These are phyloP conservation scores for Gallinago undulata DNA, from an alignment of 2,113 vertebrate species.

Conservation along the genomic window DNA sequence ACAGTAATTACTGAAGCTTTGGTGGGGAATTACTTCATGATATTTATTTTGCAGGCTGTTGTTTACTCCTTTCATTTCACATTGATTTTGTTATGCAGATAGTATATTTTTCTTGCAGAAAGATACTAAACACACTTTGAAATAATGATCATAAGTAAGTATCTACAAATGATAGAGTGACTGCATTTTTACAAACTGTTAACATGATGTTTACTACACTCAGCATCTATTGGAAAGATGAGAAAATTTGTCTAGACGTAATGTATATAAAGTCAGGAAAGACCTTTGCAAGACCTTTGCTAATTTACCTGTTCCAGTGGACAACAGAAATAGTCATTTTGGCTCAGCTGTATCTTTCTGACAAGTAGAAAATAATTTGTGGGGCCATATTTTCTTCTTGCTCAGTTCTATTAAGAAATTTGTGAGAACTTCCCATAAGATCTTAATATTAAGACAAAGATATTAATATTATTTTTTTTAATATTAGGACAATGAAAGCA, in stretches of 20 bases:
- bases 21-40: constrained; percentile 64
- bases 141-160: constrained; percentile 34
- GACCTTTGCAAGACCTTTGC: background rate
- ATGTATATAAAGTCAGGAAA: background rate
- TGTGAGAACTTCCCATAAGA: background rate
- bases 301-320: background rate
- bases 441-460: background rate
- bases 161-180: constrained; percentile 46
- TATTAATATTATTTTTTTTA: background rate
- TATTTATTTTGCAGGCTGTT: constrained; percentile 75
- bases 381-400: background rate
- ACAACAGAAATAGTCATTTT: background rate
- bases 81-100: constrained; percentile 35
- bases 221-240: background rate
- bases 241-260: background rate
- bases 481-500: background rate
- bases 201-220: background rate
- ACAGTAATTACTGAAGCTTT: constrained; percentile 69
- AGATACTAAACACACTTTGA: constrained; percentile 53
- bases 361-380: background rate
- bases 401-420: background rate
- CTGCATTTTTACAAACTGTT: constrained; percentile 11
- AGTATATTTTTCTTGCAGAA: constrained; percentile 39
- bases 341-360: background rate
- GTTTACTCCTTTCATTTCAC: constrained; percentile 75